Evolutionary conservation across 2,113 vertebrate genomes (phyloP).

Genomic region (Lasiurus cinereus): DNA sequence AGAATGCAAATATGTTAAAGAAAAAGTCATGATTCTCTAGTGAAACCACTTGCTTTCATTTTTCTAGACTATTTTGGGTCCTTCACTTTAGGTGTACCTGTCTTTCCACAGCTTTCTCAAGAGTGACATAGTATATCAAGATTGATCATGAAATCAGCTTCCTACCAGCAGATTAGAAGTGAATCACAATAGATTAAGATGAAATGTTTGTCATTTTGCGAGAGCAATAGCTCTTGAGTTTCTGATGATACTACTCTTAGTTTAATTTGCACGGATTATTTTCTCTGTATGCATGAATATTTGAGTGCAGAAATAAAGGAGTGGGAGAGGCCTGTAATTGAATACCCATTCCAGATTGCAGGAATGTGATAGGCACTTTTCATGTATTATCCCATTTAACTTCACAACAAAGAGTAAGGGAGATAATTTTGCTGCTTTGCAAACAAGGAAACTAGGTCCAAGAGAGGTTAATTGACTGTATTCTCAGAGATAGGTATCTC

Average conservation of each 20-base stretch:
- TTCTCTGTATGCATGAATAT: background rate
- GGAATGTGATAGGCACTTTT: background rate
- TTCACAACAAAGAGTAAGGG: slow-evolving; percentile 38
- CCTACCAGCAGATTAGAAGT: background rate
- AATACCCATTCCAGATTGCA: background rate
- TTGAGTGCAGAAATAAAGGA: slow-evolving; percentile 42
- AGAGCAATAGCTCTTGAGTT: slow-evolving; percentile 40
- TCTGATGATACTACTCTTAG: slow-evolving; percentile 55
- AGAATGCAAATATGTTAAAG: background rate
- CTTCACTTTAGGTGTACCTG: background rate
- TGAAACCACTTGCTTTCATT: slow-evolving; percentile 13
- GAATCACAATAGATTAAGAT: background rate
- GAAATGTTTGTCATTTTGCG: slow-evolving; percentile 29
- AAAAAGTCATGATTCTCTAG: background rate
- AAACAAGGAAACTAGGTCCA: slow-evolving; percentile 69
- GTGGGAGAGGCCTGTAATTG: background rate
- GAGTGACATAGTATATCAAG: background rate
- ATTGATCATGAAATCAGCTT: slow-evolving; percentile 12
- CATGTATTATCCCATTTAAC: slow-evolving; percentile 3
- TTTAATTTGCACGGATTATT: slow-evolving; percentile 53
- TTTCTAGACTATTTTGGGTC: background rate
- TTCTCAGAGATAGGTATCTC: slow-evolving; percentile 60
- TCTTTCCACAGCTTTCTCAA: background rate
- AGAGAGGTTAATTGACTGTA: slow-evolving; percentile 72
- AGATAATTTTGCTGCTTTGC: slow-evolving; percentile 64